A percentile compares a stretch with the other conserved stretches of the same genome.
These are phyloP conservation scores for Linyphia triangularis DNA, from an alignment of 2,888 invertebrate genomes.

Conservation along the genomic window DNA sequence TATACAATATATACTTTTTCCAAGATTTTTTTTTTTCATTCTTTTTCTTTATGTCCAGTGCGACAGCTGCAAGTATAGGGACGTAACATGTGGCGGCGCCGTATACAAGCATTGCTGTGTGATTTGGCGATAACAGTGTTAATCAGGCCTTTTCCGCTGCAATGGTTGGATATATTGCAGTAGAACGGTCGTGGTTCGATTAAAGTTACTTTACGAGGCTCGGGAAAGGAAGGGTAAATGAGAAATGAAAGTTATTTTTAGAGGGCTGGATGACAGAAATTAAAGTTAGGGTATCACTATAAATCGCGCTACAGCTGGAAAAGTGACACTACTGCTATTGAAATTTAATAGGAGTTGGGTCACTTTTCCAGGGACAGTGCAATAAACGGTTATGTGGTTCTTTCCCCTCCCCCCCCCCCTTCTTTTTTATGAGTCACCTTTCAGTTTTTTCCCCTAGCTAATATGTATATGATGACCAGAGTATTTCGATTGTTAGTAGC, in stretches of 20 bases:
- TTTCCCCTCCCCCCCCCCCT: too few species aligned
- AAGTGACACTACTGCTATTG: too few species aligned
- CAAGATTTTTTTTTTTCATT: slow-evolving; percentile 26
- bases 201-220: slow-evolving; percentile 36
- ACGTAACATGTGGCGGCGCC: slow-evolving; percentile 56
- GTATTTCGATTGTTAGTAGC: too few species aligned
- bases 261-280: background rate
- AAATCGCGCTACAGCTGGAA: too few species aligned
- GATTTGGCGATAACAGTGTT: slow-evolving; percentile 45
- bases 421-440: too few species aligned
- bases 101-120: slow-evolving; percentile 22
- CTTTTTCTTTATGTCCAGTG: slow-evolving; percentile 44
- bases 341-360: too few species aligned
- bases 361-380: too few species aligned
- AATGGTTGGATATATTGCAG: slow-evolving; percentile 19
- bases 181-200: slow-evolving; percentile 1
- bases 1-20: slow-evolving; percentile 49
- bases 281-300: background rate
- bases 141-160: slow-evolving; percentile 56
- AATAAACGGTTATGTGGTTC: too few species aligned
- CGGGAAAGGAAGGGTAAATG: slow-evolving; percentile 13
- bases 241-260: slow-evolving; percentile 25
- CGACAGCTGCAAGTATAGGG: slow-evolving; percentile 39
- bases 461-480: too few species aligned
- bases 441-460: too few species aligned